Base-by-base conservation (phyloP, 1,140 invertebrate genomes). In the Matsumurasca onukii region DNA sequence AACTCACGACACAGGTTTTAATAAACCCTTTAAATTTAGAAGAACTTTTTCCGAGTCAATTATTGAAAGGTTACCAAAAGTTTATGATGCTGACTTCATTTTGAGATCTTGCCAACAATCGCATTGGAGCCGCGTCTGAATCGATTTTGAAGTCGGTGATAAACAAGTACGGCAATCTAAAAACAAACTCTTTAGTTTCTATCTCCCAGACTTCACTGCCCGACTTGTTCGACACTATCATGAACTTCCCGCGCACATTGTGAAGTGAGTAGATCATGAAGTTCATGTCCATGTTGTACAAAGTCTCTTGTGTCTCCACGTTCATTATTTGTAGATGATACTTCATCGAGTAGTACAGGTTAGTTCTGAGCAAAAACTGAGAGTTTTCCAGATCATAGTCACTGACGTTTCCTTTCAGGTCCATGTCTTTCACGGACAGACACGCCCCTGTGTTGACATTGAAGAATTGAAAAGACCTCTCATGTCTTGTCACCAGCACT, bases 391-490 rank as follows among this genome's bases (percentile, higher is more conserved):
- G 24, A 29, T 59, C 55, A 59, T 27, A 27, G 2, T 59, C 55
- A 29, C 15, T 5, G n/a, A 59, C 22, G 24, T 29, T 59, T 27
- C 25, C 30, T 24, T 29, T 59, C n/a, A 59, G 30, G 24, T 59
- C 55, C 55, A 59, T 59, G 25, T 59, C 55, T 9, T 22, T 59
- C 2, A 13, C 55, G 2, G 55, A 59, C 3, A 59, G 55, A 59
- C 3, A 59, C 15, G 15, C n/a, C 24, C 55, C 55, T 12, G 22
- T 12, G 12, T 9, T 29, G 25, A 24, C 24, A 29, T 59, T 29
- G 25, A 59, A 59, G 25, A 59, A 59, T 27, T 59, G 15, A 59
- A 59, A 59, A 59, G 55, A 25, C 25, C 55, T 59, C 24, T 59
- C 55, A 12, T 59, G 55, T 59, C 55, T 59, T 9, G 55, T 59